Base-by-base conservation (phyloP, 2,113 vertebrate genomes). In the Calypte anna region DNA sequence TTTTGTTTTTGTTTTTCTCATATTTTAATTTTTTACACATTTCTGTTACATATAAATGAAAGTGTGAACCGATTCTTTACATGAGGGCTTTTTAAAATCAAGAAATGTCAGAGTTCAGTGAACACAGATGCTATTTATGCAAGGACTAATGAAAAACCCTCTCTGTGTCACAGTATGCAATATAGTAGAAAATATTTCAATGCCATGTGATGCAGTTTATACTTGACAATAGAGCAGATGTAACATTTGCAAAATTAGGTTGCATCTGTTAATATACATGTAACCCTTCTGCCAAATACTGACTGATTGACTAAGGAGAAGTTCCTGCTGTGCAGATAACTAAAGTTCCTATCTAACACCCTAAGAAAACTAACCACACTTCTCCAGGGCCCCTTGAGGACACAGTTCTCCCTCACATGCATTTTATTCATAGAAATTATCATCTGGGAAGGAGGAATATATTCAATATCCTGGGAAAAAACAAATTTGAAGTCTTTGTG, bases 171-270 rank as follows among this genome's bases (percentile, higher is more conserved):
- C 85, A 87, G 62, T 18, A 75, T 67, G 33, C 23, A 68, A 72
- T 40, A 55, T 6, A 51, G 48, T 33, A 72, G 64, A 70, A 89
- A 92, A 84, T 89, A 91, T 87, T 89, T 89, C 57, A 86, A 72
- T 82, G 44, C 27, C 57, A 10, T 61, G 36, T 40, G 78, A 79
- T 67, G 43, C 21, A 82, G 48, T 57, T 95, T 73, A 82, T n/a
- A 62, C 74, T 36, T 68, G 25, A 95, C 33, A 89, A 84, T 9
- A 87, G 9, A 57, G 44, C 23, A 91, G 74, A 72, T 84, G 58
- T 30, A 93, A 78, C 21, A 77, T 84, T 91, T 91, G 36, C 15
- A 76, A 93, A 92, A 86, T 94, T 72, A 86, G 38, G 53, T 61
- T 89, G 69, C 44, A 78, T 91, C 48, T 94, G 73, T 78, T 94